Evolutionary conservation across 2,113 vertebrate genomes (phyloP), one percentile per base, ranked within the genome.

Genomic region (Xenopus borealis): DNA sequence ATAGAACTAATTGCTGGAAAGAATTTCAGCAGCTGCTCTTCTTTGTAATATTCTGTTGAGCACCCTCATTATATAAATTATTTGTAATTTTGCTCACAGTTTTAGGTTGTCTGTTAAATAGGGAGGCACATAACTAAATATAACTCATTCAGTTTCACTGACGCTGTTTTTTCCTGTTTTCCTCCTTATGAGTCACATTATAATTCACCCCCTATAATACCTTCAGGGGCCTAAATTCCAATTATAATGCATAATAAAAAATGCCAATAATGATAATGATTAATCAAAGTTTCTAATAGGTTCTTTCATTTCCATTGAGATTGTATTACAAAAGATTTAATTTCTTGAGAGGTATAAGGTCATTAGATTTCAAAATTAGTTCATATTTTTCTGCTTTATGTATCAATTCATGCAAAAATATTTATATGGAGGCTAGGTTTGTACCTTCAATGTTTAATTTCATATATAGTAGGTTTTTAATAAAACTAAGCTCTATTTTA

Each of bases 261-360:
- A 59, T 67, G 63, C 19, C 72, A 67, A 61, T 53, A 67, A 50
- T 74, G 47, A 66, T 58, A 11, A 74, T 61, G 20, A 67, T 67
- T 74, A 74, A 74, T 74, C 64, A 74, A 74, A 66, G 33, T 74
- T 66, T n/a, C 33, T 66, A 73, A 10, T 66, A 74, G 53, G 45
- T 59, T 66, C 52, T 74, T 74, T 74, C 19, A 74, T 74, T 74
- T 74, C 40, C 12, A 27, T 57, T 45, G 47, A 27, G 16, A 67
- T 33, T 74, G 14, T 61, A 18, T 58, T 58, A 46, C 18, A 73
- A 27, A 27, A 72, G 44, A 18, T 71, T 71, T 20, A 40, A 17
- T 70, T 18, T 70, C 53, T 70, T 47, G 44, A 72, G 23, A 27
- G 50, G 47, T 13, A 55, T n/a, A 33, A 72, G 1, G n/a, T 57